These are phyloP conservation scores for Idris sp. DNA, from an alignment of 1,140 invertebrate genomes.

Conservation along the genomic window DNA sequence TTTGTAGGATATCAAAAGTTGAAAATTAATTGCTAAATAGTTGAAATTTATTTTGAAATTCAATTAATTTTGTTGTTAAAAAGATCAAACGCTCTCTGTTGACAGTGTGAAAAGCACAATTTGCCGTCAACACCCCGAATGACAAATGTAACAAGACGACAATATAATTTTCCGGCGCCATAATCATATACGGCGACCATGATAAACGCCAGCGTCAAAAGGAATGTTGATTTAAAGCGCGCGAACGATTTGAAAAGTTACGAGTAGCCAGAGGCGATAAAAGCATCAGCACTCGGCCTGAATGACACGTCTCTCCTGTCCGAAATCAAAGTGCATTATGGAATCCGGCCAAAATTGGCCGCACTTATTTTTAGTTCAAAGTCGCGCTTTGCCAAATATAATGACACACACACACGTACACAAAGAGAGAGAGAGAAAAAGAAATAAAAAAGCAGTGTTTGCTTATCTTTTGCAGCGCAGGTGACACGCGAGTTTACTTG, in stretches of 20 bases:
- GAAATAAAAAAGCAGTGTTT: too few relatives aligned
- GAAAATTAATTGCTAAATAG: too few relatives aligned
- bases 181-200: slow-evolving; percentile 8
- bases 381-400: too few relatives aligned
- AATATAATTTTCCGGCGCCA: slow-evolving; percentile 39
- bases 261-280: slow-evolving; percentile 19
- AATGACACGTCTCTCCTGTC: slow-evolving; percentile 40
- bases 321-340: slow-evolving; percentile 55
- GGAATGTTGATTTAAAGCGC: slow-evolving; percentile 45
- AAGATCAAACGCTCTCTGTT: too few relatives aligned
- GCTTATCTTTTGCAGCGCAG: slow-evolving; percentile 65
- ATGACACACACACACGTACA: too few relatives aligned
- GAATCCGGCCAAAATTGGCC: slow-evolving; percentile 44
- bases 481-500: slow-evolving; percentile 59
- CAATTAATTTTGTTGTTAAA: too few relatives aligned
- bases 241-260: slow-evolving; percentile 38
- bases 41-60: too few relatives aligned
- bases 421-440: too few relatives aligned
- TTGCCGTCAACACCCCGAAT: background rate
- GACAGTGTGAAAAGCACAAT: too few relatives aligned
- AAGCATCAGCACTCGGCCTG: slow-evolving; percentile 30
- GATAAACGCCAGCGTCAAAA: slow-evolving; percentile 26
- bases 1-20: too few relatives aligned
- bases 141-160: slow-evolving; percentile 20
- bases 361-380: slow-evolving; percentile 53